A percentile compares a stretch with the other conserved stretches of the same genome.
phyloP scores from a whole-genome alignment of 2,888 invertebrate genomes.

The Stramonita haemastoma region DNA sequence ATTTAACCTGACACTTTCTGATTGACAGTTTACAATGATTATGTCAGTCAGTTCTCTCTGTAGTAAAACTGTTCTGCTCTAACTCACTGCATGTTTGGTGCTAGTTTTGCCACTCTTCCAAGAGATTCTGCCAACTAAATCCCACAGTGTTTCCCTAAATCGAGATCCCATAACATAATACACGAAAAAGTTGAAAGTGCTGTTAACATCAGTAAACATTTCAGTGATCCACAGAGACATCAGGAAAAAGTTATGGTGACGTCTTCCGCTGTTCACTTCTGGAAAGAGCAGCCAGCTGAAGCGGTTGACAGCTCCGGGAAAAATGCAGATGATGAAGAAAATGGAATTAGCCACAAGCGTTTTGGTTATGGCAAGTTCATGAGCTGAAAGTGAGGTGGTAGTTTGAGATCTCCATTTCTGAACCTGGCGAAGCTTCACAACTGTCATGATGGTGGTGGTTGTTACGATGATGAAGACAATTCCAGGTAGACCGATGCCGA shows the following conservation, averaged over 20 bases:
- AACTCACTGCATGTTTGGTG: no score
- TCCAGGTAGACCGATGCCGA: neutral
- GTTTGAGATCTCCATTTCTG: neutral
- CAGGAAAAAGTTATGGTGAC: neutral
- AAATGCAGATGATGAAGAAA: neutral
- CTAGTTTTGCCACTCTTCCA: no score
- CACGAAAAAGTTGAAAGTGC: conserved; percentile 12
- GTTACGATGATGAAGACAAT: neutral
- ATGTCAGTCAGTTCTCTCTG: no score
- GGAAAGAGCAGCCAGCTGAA: neutral
- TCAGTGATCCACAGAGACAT: neutral
- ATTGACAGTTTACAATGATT: no score
- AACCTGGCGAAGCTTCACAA: neutral
- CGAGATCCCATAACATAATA: conserved; percentile 10
- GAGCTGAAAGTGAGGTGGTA: neutral
- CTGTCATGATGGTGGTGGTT: neutral
- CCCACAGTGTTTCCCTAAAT: neutral
- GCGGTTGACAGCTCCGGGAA: neutral
- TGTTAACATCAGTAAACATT: neutral
- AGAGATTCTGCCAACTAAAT: neutral
- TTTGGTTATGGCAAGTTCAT: neutral
- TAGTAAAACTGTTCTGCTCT: no score
- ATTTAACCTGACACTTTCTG: no score
- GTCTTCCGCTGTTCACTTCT: neutral
- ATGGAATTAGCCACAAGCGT: neutral